Evolutionary conservation across 2,888 invertebrate genomes (phyloP).

Genomic region (Hypercompe scribonia): DNA sequence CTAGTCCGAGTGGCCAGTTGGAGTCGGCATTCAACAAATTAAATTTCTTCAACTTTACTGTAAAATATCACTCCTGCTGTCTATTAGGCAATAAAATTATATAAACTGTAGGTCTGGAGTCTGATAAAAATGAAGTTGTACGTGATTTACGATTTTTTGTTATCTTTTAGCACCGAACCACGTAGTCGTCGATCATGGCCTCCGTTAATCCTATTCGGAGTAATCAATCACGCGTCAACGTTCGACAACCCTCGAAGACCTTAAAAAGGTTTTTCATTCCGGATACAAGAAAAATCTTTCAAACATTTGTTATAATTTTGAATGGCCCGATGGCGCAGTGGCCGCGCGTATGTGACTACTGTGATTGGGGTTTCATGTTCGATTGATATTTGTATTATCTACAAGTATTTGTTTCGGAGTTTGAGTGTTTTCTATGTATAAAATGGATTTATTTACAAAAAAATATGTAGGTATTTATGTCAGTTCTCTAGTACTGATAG

Average conservation of each 20-base stretch:
- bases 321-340: too few species aligned
- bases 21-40: too few species aligned
- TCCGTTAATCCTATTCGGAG: conserved; percentile 34
- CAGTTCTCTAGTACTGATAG: too few species aligned
- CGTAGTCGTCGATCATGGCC: conserved; percentile 35
- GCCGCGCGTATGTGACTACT: too few species aligned
- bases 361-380: too few species aligned
- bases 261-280: conserved; percentile 16
- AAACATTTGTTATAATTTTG: not conserved
- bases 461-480: too few species aligned
- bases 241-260: conserved; percentile 38
- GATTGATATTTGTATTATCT: too few species aligned
- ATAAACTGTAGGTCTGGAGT: not conserved
- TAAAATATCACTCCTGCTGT: not conserved
- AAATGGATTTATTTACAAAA: too few species aligned
- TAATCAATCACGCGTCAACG: conserved; percentile 48
- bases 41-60: not conserved
- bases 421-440: too few species aligned
- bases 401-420: too few species aligned
- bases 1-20: too few species aligned
- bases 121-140: not conserved
- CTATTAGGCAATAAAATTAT: not conserved
- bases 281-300: not conserved
- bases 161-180: not conserved
- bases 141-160: not conserved